Evolutionary conservation across 2,113 vertebrate genomes (phyloP), one percentile per base, ranked within the genome.

Genomic region (Passer montanus): DNA sequence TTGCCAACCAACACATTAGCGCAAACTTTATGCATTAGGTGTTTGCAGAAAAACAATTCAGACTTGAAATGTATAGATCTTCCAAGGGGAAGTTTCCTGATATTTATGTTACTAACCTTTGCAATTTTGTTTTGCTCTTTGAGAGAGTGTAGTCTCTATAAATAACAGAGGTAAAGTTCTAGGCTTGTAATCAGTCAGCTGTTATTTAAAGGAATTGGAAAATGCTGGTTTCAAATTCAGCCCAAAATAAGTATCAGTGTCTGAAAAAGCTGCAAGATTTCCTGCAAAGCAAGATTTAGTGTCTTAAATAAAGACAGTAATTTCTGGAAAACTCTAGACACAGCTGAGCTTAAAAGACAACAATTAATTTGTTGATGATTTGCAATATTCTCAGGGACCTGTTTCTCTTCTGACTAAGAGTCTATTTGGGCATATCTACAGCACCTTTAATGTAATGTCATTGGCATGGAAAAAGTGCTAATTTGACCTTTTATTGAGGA

Each of bases 41-140:
- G 35, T 66, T 94, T 33, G 22, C 69, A 59, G 72, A 37, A 88
- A 92, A 92, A 64, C 63, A 92, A 69, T 84, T 93, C 44, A 73
- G 73, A 86, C 44, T 83, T 88, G 60, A 94, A 95, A 73, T 53
- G 56, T 76, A 44, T 56, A 83, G 83, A 86, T 87, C 44, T 89
- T 90, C 30, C 23, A 87, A 66, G 19, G 44, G n/a, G 15, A 94
- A 60, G 12, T 62, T 70, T n/a, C 31, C 64, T 72, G 62, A 92
- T 94, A 73, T 93, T 95, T 96, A 85, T 82, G 41, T 89, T 90
- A 87, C 74, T 90, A 91, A 84, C 22, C 47, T 93, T 90, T 76
- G 43, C 72, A 95, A 72, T 91, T 88, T 93, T 67, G 52, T 50
- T 94, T 79, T 93, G 79, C 70, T 92, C 70, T 93, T 88, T 78